These are phyloP conservation scores for Numida meleagris DNA, from an alignment of 2,113 vertebrate species.

Conservation along the genomic window DNA sequence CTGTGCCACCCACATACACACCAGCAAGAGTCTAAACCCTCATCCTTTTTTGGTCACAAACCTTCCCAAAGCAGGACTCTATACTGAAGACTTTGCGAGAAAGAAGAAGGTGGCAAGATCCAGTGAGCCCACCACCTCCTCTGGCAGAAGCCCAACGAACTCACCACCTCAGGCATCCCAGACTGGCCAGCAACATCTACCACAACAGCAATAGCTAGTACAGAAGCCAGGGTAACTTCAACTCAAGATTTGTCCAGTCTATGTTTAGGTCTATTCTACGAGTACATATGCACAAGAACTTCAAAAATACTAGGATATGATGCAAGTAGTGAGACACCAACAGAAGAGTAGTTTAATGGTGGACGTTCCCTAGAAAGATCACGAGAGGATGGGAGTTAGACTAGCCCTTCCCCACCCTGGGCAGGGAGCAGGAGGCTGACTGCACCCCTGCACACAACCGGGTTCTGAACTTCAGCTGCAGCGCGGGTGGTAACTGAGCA, in stretches of 20 bases:
- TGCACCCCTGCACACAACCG: not conserved
- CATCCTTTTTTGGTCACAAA: slow-evolving; percentile 78
- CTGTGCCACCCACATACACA: slow-evolving; percentile 41
- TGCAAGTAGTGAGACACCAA: slow-evolving; percentile 77
- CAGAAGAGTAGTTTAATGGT: slow-evolving; percentile 72
- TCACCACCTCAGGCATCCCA: slow-evolving; percentile 20
- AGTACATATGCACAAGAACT: slow-evolving; percentile 77
- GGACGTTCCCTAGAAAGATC: slow-evolving; percentile 71
- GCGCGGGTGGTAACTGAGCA: not conserved
- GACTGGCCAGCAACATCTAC: slow-evolving; percentile 69
- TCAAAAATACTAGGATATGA: slow-evolving; percentile 77
- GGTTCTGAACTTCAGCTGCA: slow-evolving; percentile 46
- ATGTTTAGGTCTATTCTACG: slow-evolving; percentile 73
- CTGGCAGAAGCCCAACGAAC: not conserved
- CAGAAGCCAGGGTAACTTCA: slow-evolving; percentile 71
- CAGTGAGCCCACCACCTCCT: not conserved
- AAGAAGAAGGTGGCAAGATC: slow-evolving; percentile 10
- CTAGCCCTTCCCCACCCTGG: slow-evolving; percentile 70
- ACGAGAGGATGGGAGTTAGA: slow-evolving; percentile 60
- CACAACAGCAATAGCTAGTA: slow-evolving; percentile 75
- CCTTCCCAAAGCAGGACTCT: slow-evolving; percentile 33
- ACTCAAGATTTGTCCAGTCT: slow-evolving; percentile 75
- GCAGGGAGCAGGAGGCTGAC: slow-evolving; percentile 21
- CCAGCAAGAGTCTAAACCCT: slow-evolving; percentile 62
- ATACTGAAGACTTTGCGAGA: slow-evolving; percentile 55